Evolutionary conservation across 2,888 invertebrate genomes (phyloP).

Genomic region (Drosophila yooni): DNA sequence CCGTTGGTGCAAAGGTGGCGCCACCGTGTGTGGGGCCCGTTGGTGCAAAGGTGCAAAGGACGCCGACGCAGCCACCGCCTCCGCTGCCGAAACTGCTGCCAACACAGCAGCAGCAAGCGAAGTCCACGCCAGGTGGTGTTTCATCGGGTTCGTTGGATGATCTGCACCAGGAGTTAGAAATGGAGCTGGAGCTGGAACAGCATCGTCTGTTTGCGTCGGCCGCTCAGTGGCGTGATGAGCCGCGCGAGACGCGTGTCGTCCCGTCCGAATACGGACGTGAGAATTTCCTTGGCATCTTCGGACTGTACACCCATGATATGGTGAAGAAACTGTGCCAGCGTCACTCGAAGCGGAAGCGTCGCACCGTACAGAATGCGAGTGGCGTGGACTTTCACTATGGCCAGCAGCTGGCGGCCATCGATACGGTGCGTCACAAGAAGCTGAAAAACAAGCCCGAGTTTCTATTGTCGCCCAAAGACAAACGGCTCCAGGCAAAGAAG

Average conservation of each 20-base stretch:
- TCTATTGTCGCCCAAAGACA: conserved; percentile 82
- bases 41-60: neutral
- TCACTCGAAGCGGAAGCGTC: conserved; percentile 83
- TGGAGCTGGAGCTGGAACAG: conserved; percentile 62
- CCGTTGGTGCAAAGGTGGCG: neutral
- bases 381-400: conserved; percentile 84
- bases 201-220: conserved; percentile 59
- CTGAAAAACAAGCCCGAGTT: conserved; percentile 77
- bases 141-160: conserved; percentile 74
- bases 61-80: neutral
- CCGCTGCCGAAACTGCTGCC: neutral
- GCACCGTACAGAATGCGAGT: conserved; percentile 83
- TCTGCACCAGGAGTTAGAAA: conserved; percentile 66
- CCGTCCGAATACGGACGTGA: conserved; percentile 81
- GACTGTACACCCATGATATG: conserved; percentile 80
- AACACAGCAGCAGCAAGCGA: neutral
- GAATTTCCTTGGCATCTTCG: conserved; percentile 80
- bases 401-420: conserved; percentile 69
- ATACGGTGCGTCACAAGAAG: conserved; percentile 76
- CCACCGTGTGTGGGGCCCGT: neutral
- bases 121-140: neutral
- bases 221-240: conserved; percentile 75
- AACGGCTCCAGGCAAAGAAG: conserved; percentile 75
- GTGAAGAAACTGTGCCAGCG: conserved; percentile 81
- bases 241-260: conserved; percentile 64